Percentiles rank a stretch among this genome's conserved stretches.
Conservation (phyloP, 2,888 invertebrate species). For the Abscondita cerata region DNA sequence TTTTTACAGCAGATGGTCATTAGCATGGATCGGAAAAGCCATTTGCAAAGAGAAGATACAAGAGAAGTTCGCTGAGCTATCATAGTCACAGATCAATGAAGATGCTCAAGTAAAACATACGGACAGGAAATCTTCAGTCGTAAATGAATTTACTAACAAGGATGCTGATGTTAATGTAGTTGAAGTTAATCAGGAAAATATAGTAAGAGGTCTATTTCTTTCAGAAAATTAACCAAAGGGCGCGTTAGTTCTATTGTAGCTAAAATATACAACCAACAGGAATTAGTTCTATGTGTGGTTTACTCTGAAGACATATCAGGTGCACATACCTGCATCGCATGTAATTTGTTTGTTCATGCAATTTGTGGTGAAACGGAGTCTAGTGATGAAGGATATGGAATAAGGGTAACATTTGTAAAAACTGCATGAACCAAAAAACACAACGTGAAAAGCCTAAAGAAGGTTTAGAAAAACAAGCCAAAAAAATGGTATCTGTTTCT, state of each 20-base stretch:
- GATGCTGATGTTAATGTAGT: neutral
- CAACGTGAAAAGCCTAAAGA: neutral
- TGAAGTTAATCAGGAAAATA: neutral
- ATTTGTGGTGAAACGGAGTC: neutral
- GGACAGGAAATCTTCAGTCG: neutral
- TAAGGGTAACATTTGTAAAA: neutral
- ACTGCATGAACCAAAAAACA: neutral
- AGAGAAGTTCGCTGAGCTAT: too few relatives aligned
- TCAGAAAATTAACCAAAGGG: neutral
- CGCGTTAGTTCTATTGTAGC: too few relatives aligned
- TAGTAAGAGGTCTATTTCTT: neutral
- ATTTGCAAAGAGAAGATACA: neutral
- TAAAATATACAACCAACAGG: neutral
- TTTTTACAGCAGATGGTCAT: conserved; percentile 52
- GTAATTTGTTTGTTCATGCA: neutral
- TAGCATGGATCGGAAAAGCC: neutral
- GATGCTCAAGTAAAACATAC: neutral
- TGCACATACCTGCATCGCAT: neutral
- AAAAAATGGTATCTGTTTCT: neutral
- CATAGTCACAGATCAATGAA: neutral
- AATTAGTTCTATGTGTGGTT: neutral
- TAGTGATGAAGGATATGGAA: neutral
- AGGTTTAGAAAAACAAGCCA: neutral
- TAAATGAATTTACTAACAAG: neutral
- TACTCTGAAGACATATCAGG: neutral